phyloP scores from a whole-genome alignment of 2,797 vertebrate genomes.

The Clarias platycephalus region DNA sequence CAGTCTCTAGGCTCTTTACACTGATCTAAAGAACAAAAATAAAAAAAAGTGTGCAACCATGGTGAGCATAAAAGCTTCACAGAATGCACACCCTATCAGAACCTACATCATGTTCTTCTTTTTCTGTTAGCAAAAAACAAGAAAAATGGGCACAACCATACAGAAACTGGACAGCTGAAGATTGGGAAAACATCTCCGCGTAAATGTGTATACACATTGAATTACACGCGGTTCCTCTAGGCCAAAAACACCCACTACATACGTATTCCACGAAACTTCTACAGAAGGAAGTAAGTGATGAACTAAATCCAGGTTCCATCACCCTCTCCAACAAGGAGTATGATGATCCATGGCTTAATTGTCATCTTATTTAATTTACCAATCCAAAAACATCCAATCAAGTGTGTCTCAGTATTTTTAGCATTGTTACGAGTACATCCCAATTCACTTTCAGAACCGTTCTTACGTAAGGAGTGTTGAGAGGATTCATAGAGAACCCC shows the following conservation, averaged over 20 bases:
- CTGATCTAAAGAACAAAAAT: background rate
- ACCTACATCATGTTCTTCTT: background rate
- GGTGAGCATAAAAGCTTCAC: background rate
- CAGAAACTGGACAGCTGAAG: background rate
- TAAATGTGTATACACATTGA: background rate
- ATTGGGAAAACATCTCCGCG: background rate
- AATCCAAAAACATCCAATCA: slow-evolving; percentile 72
- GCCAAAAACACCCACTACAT: background rate
- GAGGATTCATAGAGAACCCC: slow-evolving; percentile 53
- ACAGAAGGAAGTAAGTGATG: background rate
- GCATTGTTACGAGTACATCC: slow-evolving; percentile 67
- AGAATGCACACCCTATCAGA: too few species aligned
- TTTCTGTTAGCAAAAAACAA: background rate
- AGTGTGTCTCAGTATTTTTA: slow-evolving; percentile 77
- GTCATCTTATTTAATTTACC: slow-evolving; percentile 59
- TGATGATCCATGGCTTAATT: slow-evolving; percentile 19
- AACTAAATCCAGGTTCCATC: background rate
- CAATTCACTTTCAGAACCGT: slow-evolving; percentile 16
- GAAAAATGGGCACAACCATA: background rate
- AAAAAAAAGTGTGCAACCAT: background rate
- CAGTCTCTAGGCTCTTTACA: background rate
- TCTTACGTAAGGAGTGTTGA: slow-evolving; percentile 65
- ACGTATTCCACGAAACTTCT: background rate
- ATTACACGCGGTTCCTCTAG: background rate
- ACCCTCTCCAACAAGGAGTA: background rate